A percentile compares a stretch with the other conserved stretches of the same genome.
These are phyloP conservation scores for Anas flavirostris DNA, from an alignment of 2,797 vertebrate genomes.

Conservation along the genomic window DNA sequence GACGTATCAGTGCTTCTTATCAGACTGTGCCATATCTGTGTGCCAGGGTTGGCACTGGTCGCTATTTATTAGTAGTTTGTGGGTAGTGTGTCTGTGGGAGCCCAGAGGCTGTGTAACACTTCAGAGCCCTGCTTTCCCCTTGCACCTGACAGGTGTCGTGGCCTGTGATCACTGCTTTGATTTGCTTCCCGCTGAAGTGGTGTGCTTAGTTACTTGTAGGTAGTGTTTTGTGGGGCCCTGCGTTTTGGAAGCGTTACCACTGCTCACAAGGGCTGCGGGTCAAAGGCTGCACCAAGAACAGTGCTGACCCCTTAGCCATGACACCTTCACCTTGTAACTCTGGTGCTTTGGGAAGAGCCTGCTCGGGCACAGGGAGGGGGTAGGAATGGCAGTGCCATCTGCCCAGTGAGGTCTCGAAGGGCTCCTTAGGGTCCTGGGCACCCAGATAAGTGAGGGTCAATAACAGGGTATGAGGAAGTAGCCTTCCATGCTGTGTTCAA, in stretches of 20 bases:
- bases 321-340: background rate
- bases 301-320: background rate
- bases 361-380: background rate
- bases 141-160: background rate
- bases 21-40: background rate
- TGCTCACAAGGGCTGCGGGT: background rate
- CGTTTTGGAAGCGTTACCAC: rapidly evolving
- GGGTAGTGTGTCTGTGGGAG: background rate
- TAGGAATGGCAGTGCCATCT: background rate
- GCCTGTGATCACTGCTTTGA: background rate
- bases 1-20: background rate
- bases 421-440: background rate
- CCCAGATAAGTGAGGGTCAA: background rate
- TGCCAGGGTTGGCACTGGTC: background rate
- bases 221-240: rapidly evolving
- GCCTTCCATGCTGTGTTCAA: background rate
- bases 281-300: background rate
- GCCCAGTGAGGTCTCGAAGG: background rate
- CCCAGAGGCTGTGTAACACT: background rate
- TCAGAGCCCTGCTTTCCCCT: background rate
- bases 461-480: background rate
- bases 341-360: background rate
- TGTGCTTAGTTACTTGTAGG: rapidly evolving
- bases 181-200: background rate
- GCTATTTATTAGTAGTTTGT: background rate